A percentile compares a stretch with the other conserved stretches of the same genome.
Conservation (phyloP, 2,888 invertebrate genomes). For the Folsomia manolachei region DNA sequence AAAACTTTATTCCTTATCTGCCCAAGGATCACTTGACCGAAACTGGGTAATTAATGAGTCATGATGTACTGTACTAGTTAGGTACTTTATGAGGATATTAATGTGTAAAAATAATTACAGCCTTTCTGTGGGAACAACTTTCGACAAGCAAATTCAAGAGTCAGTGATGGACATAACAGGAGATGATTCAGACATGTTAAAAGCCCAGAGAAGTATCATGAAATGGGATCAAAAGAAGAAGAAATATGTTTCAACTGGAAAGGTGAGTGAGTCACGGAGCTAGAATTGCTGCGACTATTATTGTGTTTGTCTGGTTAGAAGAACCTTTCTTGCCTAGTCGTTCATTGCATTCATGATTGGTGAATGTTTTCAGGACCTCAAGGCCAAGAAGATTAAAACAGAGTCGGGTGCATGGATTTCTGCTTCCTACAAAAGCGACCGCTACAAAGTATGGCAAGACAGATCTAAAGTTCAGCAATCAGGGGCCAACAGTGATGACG, state of each 20-base stretch:
- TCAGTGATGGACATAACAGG: constrained; percentile 80
- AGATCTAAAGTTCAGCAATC: constrained; percentile 62
- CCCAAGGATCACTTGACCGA: constrained; percentile 83
- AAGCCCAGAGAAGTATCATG: constrained; percentile 61
- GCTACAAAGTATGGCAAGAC: constrained; percentile 82
- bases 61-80: background rate
- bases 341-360: background rate
- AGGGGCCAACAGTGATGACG: constrained; percentile 56
- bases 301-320: background rate
- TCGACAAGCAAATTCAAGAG: constrained; percentile 73
- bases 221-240: constrained; percentile 95
- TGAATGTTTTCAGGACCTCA: constrained; percentile 56
- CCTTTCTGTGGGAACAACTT: constrained; percentile 69
- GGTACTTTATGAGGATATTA: background rate
- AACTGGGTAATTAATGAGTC: constrained; percentile 65
- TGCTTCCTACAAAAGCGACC: constrained; percentile 87
- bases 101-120: constrained; percentile 55
- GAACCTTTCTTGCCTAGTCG: too few relatives aligned
- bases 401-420: constrained; percentile 95
- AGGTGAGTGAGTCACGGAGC: constrained; percentile 56
- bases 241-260: constrained; percentile 71
- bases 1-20: constrained; percentile 82
- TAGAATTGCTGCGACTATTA: background rate
- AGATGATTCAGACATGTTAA: constrained; percentile 69
- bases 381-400: constrained; percentile 79